A percentile compares a stretch with the other conserved stretches of the same genome.
These are phyloP conservation scores for Marmota monax DNA, from an alignment of 2,113 vertebrate species.

Conservation along the genomic window DNA sequence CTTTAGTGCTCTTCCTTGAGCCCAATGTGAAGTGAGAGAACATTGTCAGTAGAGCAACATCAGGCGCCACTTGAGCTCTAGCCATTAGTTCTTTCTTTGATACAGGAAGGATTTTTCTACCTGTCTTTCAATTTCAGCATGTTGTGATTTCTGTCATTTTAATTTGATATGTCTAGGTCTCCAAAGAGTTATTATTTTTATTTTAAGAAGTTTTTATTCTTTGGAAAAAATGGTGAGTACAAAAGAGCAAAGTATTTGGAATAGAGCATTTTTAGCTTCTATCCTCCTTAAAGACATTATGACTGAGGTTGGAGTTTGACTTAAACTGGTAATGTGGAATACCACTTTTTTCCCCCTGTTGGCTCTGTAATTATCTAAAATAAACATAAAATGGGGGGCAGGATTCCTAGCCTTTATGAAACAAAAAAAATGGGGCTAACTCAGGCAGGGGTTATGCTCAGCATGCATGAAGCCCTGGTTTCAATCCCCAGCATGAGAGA, in stretches of 20 bases:
- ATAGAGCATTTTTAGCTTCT: background rate
- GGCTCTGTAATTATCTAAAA: background rate
- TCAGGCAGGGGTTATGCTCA: background rate
- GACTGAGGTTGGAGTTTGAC: background rate
- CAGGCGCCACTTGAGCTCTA: background rate
- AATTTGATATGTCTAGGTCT: background rate
- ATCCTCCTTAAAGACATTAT: background rate
- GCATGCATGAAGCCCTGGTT: background rate
- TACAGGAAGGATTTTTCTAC: background rate
- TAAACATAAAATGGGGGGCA: background rate
- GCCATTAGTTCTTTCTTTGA: background rate
- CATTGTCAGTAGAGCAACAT: fast-evolving
- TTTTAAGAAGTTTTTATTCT: background rate
- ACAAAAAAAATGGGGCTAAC: background rate
- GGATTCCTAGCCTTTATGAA: background rate
- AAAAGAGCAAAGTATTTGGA: background rate
- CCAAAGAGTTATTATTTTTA: background rate
- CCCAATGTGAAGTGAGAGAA: background rate
- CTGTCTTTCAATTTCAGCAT: background rate
- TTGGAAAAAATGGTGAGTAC: background rate
- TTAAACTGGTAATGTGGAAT: background rate
- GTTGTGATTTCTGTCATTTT: background rate
- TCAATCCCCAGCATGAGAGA: background rate
- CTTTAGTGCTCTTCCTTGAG: background rate
- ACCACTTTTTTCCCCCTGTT: background rate